Evolutionary conservation across 2,113 vertebrate genomes (phyloP).

Genomic region (Camelus dromedarius): DNA sequence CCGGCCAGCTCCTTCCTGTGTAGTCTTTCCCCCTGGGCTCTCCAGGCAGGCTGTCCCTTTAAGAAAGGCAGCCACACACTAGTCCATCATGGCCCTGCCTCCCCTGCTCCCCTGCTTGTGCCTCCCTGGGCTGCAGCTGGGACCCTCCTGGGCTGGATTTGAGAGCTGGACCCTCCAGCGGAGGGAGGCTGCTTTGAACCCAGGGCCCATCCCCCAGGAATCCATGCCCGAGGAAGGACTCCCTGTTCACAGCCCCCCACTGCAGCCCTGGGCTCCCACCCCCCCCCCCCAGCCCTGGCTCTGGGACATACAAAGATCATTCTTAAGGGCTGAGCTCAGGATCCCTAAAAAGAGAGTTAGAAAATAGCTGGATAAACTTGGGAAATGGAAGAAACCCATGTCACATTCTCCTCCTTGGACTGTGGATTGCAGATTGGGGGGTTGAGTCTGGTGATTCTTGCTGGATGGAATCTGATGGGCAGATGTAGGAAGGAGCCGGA

Average conservation of each 20-base stretch:
- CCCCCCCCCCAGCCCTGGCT: conserved; percentile 37
- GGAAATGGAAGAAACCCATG: conserved; percentile 76
- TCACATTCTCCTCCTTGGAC: conserved; percentile 45
- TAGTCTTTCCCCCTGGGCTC: background rate
- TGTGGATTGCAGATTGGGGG: conserved; percentile 25
- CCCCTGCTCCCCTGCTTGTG: background rate
- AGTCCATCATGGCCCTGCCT: conserved; percentile 67
- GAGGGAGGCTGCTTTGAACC: conserved; percentile 71
- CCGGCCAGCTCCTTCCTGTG: background rate
- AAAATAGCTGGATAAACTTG: conserved; percentile 79
- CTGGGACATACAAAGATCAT: conserved; percentile 66
- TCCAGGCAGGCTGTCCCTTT: conserved; percentile 82
- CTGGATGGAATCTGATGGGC: background rate
- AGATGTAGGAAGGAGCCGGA: background rate
- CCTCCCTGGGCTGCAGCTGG: background rate
- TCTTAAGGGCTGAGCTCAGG: conserved; percentile 84
- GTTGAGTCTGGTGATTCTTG: background rate
- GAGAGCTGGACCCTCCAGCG: conserved; percentile 52
- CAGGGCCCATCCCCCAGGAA: background rate
- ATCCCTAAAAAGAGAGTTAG: conserved; percentile 78
- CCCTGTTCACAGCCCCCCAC: background rate
- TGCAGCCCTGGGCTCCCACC: background rate
- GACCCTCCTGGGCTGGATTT: conserved; percentile 25
- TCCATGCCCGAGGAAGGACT: background rate
- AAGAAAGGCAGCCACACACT: conserved; percentile 79